These are phyloP conservation scores for Melinaea marsaeus DNA, from an alignment of 2,888 invertebrate genomes.

Conservation along the genomic window DNA sequence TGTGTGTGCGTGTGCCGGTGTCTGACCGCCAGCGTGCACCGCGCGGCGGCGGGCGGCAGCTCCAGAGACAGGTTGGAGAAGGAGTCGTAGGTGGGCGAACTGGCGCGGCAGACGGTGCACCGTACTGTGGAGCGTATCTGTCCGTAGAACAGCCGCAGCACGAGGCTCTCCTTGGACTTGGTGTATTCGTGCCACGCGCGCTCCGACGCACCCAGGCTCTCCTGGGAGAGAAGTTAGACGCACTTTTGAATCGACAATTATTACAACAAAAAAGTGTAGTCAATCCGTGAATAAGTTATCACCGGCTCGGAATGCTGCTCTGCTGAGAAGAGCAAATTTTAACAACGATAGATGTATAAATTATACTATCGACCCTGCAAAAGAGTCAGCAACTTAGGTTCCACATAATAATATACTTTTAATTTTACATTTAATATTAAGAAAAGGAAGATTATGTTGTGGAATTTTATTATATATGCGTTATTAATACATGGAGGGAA, in stretches of 20 bases:
- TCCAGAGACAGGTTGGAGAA: slow-evolving; percentile 92
- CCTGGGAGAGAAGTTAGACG: slow-evolving; percentile 42
- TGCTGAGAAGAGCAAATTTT: too few species aligned
- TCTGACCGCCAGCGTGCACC: slow-evolving; percentile 81
- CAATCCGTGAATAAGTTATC: too few species aligned
- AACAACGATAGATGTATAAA: too few species aligned
- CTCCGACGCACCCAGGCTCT: slow-evolving; percentile 63
- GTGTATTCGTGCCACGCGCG: slow-evolving; percentile 86
- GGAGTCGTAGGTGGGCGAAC: slow-evolving; percentile 90
- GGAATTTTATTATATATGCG: too few species aligned
- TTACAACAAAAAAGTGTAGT: not conserved
- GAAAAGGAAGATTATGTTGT: too few species aligned
- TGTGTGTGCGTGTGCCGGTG: slow-evolving; percentile 1
- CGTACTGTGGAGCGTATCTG: slow-evolving; percentile 89
- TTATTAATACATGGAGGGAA: too few species aligned
- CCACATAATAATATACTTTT: too few species aligned
- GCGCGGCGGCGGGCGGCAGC: slow-evolving; percentile 79
- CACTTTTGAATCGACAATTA: not conserved
- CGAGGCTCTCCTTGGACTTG: slow-evolving; percentile 82
- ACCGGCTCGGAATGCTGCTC: too few species aligned
- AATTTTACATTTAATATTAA: too few species aligned
- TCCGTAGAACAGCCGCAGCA: slow-evolving; percentile 89
- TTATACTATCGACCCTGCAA: too few species aligned
- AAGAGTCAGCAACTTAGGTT: too few species aligned
- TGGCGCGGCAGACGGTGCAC: slow-evolving; percentile 84